Evolutionary conservation across 2,113 vertebrate genomes (phyloP), one percentile per base, ranked within the genome.

Genomic region (Sorex fumeus): DNA sequence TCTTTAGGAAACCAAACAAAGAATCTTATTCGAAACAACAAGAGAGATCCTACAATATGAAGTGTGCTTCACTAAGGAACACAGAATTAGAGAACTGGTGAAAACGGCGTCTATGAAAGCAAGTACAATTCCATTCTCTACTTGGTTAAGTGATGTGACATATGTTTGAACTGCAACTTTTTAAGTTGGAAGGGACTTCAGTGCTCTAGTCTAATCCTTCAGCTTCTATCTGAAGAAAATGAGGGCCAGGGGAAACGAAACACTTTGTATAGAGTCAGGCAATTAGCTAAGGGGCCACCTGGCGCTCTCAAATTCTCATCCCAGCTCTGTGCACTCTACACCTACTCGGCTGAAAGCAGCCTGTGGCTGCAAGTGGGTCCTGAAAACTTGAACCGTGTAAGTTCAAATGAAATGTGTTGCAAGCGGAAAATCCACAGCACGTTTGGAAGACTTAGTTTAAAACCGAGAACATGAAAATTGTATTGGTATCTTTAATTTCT

Each of bases 61-160:
- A 87, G 53, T 84, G 21, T 47, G 16, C 32, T 93, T 87, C 21
- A 78, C 32, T 32, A 21, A 83, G 47, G 76, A 76, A 79, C 66
- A 93, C 21, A 91, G 47, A 79, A 45, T 87, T 92, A 86, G 60
- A 91, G 36, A 74, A 75, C 10, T 88, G 53, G 4, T 88, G 40
- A 84, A 90, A 91, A 90, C 0, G 6, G 15, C 45, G 25, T 79
- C 67, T 84, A 67, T 47, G 36, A 90, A 87, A 86, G 62, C 76
- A 90, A 89, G 25, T 62, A 90, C 60, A 80, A 76, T 74, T 84
- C 50, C n/a, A 84, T 57, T 64, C 78, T 77, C 67, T 11, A 88
- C 70, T 69, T 88, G 88, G 25, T 82, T 19, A 92, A 88, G 25
- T 45, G 92, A 83, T 64, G 80, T 66, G 19, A 92, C 94, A 78